These are phyloP conservation scores for Tetramorium bicarinatum DNA, from an alignment of 2,888 invertebrate species.

Conservation along the genomic window DNA sequence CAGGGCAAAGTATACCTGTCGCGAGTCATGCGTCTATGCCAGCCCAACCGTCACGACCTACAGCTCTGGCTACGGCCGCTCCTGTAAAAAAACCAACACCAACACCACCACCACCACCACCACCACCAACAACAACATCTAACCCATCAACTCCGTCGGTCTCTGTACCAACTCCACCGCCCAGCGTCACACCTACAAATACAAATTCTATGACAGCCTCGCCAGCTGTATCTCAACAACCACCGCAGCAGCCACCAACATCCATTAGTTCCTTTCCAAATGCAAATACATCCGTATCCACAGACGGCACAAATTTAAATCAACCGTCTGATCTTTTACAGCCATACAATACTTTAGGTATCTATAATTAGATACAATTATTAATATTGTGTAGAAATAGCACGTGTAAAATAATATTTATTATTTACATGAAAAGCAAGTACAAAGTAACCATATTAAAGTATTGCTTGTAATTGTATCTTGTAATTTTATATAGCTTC, in stretches of 20 bases:
- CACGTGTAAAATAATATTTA: neutral
- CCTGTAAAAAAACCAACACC: conserved; percentile 83
- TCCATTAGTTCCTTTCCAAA: conserved; percentile 82
- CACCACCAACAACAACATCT: conserved; percentile 75
- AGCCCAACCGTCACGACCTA: conserved; percentile 83
- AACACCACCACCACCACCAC: conserved; percentile 71
- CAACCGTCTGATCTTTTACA: conserved; percentile 84
- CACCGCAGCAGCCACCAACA: conserved; percentile 77
- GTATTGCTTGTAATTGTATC: no score
- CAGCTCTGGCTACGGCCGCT: conserved; percentile 84
- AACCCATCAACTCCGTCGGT: conserved; percentile 82
- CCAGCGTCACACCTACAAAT: conserved; percentile 83
- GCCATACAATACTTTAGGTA: conserved; percentile 84
- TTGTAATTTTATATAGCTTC: conserved; percentile 73
- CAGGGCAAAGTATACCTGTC: conserved; percentile 82
- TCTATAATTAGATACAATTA: conserved; percentile 25
- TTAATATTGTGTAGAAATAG: conserved; percentile 17
- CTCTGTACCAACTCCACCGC: conserved; percentile 83
- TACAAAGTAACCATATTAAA: conserved; percentile 12
- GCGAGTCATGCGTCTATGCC: conserved; percentile 85
- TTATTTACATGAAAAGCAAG: conserved; percentile 5
- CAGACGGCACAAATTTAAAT: conserved; percentile 78
- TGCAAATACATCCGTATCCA: conserved; percentile 78
- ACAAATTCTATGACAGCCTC: conserved; percentile 81
- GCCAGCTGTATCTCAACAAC: conserved; percentile 81